Base-by-base conservation (phyloP, 2,113 vertebrate species). In the Electrona antarctica region DNA sequence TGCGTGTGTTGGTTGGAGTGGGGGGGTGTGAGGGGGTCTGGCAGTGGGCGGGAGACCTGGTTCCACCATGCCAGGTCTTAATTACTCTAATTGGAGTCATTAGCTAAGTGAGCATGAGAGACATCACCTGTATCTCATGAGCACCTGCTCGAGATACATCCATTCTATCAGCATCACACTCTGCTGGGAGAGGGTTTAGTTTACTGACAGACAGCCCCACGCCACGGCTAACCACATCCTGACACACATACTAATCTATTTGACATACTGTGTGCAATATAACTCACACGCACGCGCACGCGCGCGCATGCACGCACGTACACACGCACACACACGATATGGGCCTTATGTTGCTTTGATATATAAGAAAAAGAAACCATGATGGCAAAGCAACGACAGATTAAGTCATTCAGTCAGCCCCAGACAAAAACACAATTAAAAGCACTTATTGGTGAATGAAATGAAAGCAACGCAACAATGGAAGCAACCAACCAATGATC, bases 61-160 rank as follows among this genome's bases (percentile, higher is more conserved):
- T 81, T 82, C 73, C 78, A 71, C 74, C 28, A 52, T 89, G 90
- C 90, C 89, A 90, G 86, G 88, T 88, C 82, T 91, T 91, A 90
- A 92, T 92, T 88, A 92, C 86, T 85, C 88, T 91, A 90, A 91
- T 91, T 88, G 88, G 80, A 85, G 77, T 85, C 90, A 92, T 92
- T 92, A 91, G 87, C 79, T 85, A 83, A 87, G 87, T 85, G 86
- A 90, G 74, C 88, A 82, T 87, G 83, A 83, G 88, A 89, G 88
- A 85, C 87, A 85, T 91, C 89, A 91, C 90, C 89, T 90, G 90
- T 88, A 83, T 77, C 69, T 83, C 85, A 85, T 41, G 82, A 83
- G 73, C 89, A 92, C 90, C 89, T 90, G 89, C 86, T 80, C 69
- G 15, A 80, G 83, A 77, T 41, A 21, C 21, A 21, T 21, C 21